Percentiles rank a stretch among this genome's conserved stretches.
phyloP scores from a whole-genome alignment of 2,888 invertebrate genomes.

The Sarcophaga variegata region DNA sequence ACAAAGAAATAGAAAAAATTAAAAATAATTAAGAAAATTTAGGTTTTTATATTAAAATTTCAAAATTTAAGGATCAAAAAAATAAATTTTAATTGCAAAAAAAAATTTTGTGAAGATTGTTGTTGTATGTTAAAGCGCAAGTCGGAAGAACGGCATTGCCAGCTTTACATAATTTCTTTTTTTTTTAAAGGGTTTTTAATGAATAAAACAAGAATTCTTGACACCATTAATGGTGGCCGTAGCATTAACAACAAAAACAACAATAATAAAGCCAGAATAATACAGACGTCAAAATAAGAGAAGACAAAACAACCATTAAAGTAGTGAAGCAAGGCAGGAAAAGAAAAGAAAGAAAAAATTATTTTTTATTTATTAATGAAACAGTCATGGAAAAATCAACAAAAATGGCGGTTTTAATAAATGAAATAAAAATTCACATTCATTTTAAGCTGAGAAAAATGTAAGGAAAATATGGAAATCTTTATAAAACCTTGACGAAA shows the following conservation, averaged over 20 bases:
- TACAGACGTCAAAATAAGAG: slow-evolving; percentile 60
- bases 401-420: neutral
- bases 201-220: slow-evolving; percentile 62
- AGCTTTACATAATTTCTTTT: slow-evolving; percentile 6
- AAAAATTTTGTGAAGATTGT: neutral
- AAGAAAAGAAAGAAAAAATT: neutral
- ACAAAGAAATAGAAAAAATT: neutral
- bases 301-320: neutral
- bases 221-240: slow-evolving; percentile 64
- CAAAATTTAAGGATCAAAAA: neutral
- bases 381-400: neutral
- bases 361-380: neutral
- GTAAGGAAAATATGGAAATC: slow-evolving; percentile 45
- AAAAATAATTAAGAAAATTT: too few relatives aligned
- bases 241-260: slow-evolving; percentile 54
- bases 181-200: slow-evolving; percentile 24
- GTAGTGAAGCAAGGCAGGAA: neutral
- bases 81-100: neutral
- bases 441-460: neutral
- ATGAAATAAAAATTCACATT: neutral
- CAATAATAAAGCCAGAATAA: slow-evolving; percentile 43
- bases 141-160: slow-evolving; percentile 53
- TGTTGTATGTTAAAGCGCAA: slow-evolving; percentile 45
- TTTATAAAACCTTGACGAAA: slow-evolving; percentile 66
- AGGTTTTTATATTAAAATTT: neutral